Evolutionary conservation across 2,888 invertebrate genomes (phyloP).

Genomic region (Protonemura montana): DNA sequence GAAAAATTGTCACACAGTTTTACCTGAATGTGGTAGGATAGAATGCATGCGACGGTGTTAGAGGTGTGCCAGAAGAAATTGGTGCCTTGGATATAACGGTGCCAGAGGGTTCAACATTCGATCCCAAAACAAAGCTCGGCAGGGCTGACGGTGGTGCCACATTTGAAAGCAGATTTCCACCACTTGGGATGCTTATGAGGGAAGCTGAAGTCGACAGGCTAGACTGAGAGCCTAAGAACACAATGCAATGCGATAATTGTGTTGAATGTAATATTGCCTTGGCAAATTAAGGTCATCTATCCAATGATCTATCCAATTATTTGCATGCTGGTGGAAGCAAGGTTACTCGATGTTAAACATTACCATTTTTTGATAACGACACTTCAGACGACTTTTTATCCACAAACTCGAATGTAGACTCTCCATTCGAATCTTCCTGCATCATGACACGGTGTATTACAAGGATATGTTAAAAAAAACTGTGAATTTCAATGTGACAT

Average conservation of each 20-base stretch:
- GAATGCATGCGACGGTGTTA: slow-evolving; percentile 52
- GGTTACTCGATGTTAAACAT: neutral
- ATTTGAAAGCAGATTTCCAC: slow-evolving; percentile 70
- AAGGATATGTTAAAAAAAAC: neutral
- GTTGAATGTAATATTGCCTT: neutral
- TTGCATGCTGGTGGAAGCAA: neutral
- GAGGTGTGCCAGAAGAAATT: neutral
- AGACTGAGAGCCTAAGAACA: slow-evolving; percentile 58
- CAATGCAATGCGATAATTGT: slow-evolving; percentile 24
- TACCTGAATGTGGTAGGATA: slow-evolving; percentile 58
- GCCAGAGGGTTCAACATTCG: slow-evolving; percentile 52
- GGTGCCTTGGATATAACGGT: slow-evolving; percentile 34
- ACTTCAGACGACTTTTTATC: slow-evolving; percentile 55
- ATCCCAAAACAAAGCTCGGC: slow-evolving; percentile 70
- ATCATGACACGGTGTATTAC: slow-evolving; percentile 50
- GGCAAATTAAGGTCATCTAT: neutral
- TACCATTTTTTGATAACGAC: slow-evolving; percentile 26
- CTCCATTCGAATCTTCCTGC: slow-evolving; percentile 60
- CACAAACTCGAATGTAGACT: slow-evolving; percentile 60
- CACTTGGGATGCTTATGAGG: slow-evolving; percentile 54
- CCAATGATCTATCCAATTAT: neutral
- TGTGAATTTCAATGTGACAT: slow-evolving; percentile 23
- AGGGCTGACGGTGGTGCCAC: slow-evolving; percentile 74
- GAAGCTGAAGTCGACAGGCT: slow-evolving; percentile 59
- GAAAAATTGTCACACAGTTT: neutral